These are phyloP conservation scores for Anthopleura xanthogrammica DNA, from an alignment of 92 coral and sea anemone species.

Conservation along the genomic window DNA sequence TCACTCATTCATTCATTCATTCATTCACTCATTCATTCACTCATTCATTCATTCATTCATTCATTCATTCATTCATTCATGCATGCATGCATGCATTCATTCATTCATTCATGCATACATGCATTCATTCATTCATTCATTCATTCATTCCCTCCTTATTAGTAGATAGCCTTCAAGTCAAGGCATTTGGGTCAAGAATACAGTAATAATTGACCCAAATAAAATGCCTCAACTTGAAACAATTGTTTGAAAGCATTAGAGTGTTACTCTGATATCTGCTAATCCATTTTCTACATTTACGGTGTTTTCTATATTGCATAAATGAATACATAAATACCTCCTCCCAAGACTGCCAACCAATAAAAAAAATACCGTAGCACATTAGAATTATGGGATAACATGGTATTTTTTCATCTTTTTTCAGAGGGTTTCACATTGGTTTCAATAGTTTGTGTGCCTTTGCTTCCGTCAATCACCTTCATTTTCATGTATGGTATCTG, in stretches of 20 bases:
- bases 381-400: background rate
- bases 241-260: too few relatives aligned
- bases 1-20: background rate
- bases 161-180: too few relatives aligned
- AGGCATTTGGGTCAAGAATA: too few relatives aligned
- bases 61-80: background rate
- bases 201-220: too few relatives aligned
- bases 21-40: background rate
- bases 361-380: background rate
- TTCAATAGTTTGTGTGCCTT: constrained; percentile 97
- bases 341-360: background rate
- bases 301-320: too few relatives aligned
- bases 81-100: background rate
- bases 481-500: constrained; percentile 87
- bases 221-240: too few relatives aligned
- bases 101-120: background rate
- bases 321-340: background rate
- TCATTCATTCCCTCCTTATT: too few relatives aligned
- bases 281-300: background rate
- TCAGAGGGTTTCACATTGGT: constrained; percentile 90
- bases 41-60: background rate
- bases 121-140: background rate
- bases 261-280: too few relatives aligned
- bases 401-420: background rate
- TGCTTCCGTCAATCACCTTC: constrained; percentile 97